These are phyloP conservation scores for Dasypolia templi DNA, from an alignment of 2,888 invertebrate species.

Conservation along the genomic window DNA sequence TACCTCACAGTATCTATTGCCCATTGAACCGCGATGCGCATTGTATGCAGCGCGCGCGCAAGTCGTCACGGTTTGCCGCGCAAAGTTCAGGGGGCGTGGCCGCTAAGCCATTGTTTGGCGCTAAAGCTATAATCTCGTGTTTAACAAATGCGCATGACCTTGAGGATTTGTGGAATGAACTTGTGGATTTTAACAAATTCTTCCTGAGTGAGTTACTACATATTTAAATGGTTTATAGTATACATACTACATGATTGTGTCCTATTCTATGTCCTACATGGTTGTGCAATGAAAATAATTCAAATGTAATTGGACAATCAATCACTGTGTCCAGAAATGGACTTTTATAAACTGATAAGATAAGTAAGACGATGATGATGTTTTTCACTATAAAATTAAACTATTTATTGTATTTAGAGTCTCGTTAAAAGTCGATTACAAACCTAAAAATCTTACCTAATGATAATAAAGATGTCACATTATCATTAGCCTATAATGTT, in stretches of 20 bases:
- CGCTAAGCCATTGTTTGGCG: slow-evolving; percentile 40
- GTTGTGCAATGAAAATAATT: not conserved
- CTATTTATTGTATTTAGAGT: too few species aligned
- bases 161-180: slow-evolving; percentile 14
- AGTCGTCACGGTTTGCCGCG: slow-evolving; percentile 48
- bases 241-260: not conserved
- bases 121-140: slow-evolving; percentile 30
- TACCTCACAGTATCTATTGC: slow-evolving; percentile 41
- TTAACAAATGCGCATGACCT: slow-evolving; percentile 39
- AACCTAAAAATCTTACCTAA: too few species aligned
- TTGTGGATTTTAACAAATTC: slow-evolving; percentile 12
- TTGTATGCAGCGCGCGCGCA: slow-evolving; percentile 50
- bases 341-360: too few species aligned
- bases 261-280: not conserved
- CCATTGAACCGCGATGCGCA: slow-evolving; percentile 36
- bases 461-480: too few species aligned
- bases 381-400: too few species aligned
- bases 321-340: too few species aligned
- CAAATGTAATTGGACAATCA: too few species aligned
- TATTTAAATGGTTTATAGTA: not conserved
- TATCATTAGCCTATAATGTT: too few species aligned
- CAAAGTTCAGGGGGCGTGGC: slow-evolving; percentile 42
- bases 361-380: too few species aligned
- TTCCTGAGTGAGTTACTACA: not conserved
- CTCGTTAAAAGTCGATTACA: too few species aligned